Evolutionary conservation across 2,888 invertebrate species (phyloP), one percentile per base, ranked within the genome.

Genomic region (Mimachlamys varia): DNA sequence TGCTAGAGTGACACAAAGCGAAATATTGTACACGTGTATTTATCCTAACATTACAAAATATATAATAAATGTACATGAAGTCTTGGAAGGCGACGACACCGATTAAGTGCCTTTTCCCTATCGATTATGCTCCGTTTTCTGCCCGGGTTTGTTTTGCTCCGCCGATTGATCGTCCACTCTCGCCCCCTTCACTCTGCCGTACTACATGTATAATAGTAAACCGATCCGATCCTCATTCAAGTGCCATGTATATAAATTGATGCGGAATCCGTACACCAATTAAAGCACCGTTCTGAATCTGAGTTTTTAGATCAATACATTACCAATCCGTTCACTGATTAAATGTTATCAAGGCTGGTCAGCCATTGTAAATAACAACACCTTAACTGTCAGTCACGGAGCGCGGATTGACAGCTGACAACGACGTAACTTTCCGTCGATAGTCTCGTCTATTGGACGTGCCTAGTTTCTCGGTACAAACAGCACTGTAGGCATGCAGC

Each of bases 321-420:
- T 76, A 27, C 76, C 76, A 76, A 76, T 76, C 76, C 76, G 76
- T 76, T 76, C 17, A 76, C 76, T 76, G 76, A 76, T 76, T 76
- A 33, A 33, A 76, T 33, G 76, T 76, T 76, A 76, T 76, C 33
- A 76, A 76, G 76, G 27, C 76, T 76, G 76, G 33, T 15, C 76
- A 62, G 76, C 17, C 33, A 76, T 33, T 76, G 76, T 76, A 76
- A 76, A 76, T 33, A 76, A 27, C 33, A 76, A 76, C 76, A 76
- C 33, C 33, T 33, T 76, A 76, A 76, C 27, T 76, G 76, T 76
- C 76, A 7, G 76, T 12, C 33, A 22, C 76, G 76, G 76, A 76
- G 33, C 27, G 76, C 27, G 76, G 76, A 76, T 27, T 76, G 76
- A 76, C 76, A 76, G 76, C 12, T 76, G 7, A 76, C 76, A 76